phyloP scores from a whole-genome alignment of 2,888 invertebrate genomes.

The Chaitophorus viminalis region DNA sequence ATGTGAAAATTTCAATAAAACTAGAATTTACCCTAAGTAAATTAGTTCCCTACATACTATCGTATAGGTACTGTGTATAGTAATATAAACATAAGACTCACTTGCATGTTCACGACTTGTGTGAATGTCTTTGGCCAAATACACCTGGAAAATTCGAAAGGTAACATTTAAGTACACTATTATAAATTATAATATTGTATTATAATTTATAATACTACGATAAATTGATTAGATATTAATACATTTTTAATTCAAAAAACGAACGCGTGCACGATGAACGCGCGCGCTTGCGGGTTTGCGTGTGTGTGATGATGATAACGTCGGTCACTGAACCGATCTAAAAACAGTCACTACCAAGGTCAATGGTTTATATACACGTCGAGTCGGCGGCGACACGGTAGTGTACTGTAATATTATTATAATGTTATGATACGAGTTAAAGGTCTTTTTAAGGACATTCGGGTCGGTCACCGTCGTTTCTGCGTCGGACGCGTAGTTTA shows the following conservation, averaged over 20 bases:
- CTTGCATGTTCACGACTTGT: slow-evolving; percentile 93
- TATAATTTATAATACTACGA: too few relatives aligned
- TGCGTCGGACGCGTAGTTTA: not conserved
- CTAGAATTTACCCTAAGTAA: too few relatives aligned
- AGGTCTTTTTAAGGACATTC: slow-evolving; percentile 46
- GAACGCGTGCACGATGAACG: not conserved
- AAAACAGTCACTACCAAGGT: slow-evolving; percentile 54
- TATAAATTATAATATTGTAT: too few relatives aligned
- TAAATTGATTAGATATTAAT: not conserved
- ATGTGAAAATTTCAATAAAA: too few relatives aligned
- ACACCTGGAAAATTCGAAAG: slow-evolving; percentile 72
- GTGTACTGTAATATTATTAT: not conserved
- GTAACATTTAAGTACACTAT: not conserved
- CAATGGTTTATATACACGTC: slow-evolving; percentile 27
- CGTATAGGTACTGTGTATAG: not conserved
- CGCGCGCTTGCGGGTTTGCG: not conserved
- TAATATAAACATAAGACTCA: slow-evolving; percentile 70
- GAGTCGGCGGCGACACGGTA: not conserved
- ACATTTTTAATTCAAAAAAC: not conserved
- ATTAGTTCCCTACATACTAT: not conserved
- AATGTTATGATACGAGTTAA: slow-evolving; percentile 39
- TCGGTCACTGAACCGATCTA: slow-evolving; percentile 61
- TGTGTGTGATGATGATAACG: slow-evolving; percentile 23
- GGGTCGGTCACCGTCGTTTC: slow-evolving; percentile 8
- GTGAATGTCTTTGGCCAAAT: slow-evolving; percentile 90